These are phyloP conservation scores for Argyrosomus regius DNA, from an alignment of 2,797 vertebrate genomes.

Conservation along the genomic window DNA sequence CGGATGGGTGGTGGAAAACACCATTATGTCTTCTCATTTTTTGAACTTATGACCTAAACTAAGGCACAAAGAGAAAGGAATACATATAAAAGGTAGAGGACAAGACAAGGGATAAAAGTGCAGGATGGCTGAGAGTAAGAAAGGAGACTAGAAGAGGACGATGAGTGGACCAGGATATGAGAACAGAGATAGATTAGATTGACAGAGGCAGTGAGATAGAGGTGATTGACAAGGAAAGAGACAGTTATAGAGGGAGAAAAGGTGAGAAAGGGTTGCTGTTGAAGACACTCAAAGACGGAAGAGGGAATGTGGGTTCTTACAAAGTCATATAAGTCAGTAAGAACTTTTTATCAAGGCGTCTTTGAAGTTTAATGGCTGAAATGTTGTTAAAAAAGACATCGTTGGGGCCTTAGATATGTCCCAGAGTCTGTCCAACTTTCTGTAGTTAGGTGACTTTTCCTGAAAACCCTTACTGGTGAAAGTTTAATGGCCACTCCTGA, in stretches of 20 bases:
- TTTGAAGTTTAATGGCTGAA: constrained; percentile 58
- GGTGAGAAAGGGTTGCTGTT: constrained; percentile 21
- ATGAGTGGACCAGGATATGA: constrained; percentile 28
- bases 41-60: constrained; percentile 15
- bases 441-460: neutral
- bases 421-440: neutral
- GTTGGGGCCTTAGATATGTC: constrained; percentile 8
- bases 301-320: constrained; percentile 23
- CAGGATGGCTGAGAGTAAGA: constrained; percentile 19
- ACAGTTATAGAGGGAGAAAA: neutral
- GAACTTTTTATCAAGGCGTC: constrained; percentile 36
- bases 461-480: constrained; percentile 16
- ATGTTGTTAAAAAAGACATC: constrained; percentile 37
- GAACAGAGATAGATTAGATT: constrained; percentile 34
- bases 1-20: neutral
- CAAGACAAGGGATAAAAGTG: constrained; percentile 33
- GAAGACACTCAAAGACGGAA: constrained; percentile 34
- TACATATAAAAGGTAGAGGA: neutral
- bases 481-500: constrained; percentile 14
- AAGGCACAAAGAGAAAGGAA: neutral
- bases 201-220: constrained; percentile 32
- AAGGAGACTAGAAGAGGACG: constrained; percentile 26
- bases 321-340: constrained; percentile 33
- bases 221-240: constrained; percentile 50
- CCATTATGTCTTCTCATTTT: constrained; percentile 1